Conservation (phyloP, 2,888 invertebrate species). For the Halictus ligatus region DNA sequence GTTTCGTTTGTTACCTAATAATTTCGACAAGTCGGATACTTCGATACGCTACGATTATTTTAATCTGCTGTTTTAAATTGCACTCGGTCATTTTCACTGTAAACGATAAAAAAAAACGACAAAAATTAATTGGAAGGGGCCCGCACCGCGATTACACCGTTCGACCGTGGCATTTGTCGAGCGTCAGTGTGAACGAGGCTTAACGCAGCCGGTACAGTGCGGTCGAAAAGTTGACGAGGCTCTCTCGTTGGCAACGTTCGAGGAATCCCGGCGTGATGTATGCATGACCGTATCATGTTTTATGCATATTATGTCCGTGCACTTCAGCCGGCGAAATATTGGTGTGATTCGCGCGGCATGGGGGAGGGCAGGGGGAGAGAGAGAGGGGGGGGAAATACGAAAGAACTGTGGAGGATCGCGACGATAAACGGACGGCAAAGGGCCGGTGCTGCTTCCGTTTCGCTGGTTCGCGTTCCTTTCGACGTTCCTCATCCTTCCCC, state of each 20-base stretch:
- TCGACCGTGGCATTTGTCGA: neutral
- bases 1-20: too few species aligned
- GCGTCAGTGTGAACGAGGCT: neutral
- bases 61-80: too few species aligned
- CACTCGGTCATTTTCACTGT: too few species aligned
- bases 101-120: neutral
- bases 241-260: slow-evolving; percentile 15
- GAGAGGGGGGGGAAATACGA: neutral
- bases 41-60: too few species aligned
- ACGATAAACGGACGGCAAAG: slow-evolving; percentile 9
- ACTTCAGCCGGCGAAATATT: slow-evolving; percentile 32
- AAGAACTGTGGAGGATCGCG: neutral
- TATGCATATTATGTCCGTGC: slow-evolving; percentile 38
- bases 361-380: neutral
- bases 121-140: neutral
- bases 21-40: too few species aligned
- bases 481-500: neutral
- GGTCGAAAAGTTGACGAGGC: slow-evolving; percentile 45
- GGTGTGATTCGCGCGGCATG: slow-evolving; percentile 11
- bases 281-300: slow-evolving; percentile 43
- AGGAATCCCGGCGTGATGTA: slow-evolving; percentile 23
- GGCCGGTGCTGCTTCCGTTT: slow-evolving; percentile 13
- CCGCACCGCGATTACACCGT: neutral
- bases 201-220: slow-evolving; percentile 31
- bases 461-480: slow-evolving; percentile 10